phyloP scores from a whole-genome alignment of 2,113 vertebrate species.

The Gasterosteus aculeatus region DNA sequence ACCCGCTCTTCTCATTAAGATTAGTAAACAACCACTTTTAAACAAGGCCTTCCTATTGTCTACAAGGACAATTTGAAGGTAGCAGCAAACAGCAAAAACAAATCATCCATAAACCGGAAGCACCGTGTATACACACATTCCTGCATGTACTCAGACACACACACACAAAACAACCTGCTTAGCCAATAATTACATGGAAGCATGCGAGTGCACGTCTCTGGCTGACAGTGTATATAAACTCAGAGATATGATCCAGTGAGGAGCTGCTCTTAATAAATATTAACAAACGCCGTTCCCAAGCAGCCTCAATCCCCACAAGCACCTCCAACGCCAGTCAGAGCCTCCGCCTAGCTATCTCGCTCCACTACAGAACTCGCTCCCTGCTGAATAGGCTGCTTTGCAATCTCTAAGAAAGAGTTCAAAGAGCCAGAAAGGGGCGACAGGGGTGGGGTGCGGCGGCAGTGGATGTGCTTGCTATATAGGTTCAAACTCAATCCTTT shows the following conservation, averaged over 20 bases:
- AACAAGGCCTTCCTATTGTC: constrained; percentile 36
- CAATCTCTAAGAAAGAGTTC: constrained; percentile 73
- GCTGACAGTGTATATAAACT: constrained; percentile 76
- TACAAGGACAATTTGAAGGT: constrained; percentile 40
- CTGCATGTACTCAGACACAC: constrained; percentile 46
- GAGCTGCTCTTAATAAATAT: constrained; percentile 82
- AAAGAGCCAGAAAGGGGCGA: constrained; percentile 70
- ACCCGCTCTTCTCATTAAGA: constrained; percentile 45
- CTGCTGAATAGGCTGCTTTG: constrained; percentile 72
- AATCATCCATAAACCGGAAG: constrained; percentile 40
- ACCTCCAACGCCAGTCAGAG: constrained; percentile 72
- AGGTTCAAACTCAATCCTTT: constrained; percentile 65
- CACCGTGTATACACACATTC: constrained; percentile 33
- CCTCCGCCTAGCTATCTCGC: constrained; percentile 65
- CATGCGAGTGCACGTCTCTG: constrained; percentile 71
- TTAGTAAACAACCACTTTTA: constrained; percentile 61
- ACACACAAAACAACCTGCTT: constrained; percentile 55
- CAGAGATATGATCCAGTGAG: constrained; percentile 79
- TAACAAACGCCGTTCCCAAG: constrained; percentile 81
- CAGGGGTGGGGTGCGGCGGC: constrained; percentile 25
- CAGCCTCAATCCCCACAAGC: constrained; percentile 78
- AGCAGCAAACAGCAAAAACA: constrained; percentile 21
- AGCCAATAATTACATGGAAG: constrained; percentile 72
- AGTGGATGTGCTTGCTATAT: constrained; percentile 68
- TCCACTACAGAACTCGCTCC: constrained; percentile 71